Evolutionary conservation across 2,797 vertebrate genomes (phyloP), one percentile per base, ranked within the genome.

Genomic region (Myotis planiceps): DNA sequence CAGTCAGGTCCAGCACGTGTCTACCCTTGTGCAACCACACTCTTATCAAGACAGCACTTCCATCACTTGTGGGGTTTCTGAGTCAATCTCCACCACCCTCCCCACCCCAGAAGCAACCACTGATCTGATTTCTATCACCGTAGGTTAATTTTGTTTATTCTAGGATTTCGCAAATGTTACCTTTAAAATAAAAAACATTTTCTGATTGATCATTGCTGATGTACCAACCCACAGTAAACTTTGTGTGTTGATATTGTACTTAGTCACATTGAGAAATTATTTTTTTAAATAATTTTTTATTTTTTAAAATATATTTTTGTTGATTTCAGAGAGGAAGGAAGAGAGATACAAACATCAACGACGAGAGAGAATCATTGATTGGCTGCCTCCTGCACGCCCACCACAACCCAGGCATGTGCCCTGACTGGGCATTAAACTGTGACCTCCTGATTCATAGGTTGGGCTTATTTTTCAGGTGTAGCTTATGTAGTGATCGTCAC

Each of bases 71-170:
- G 81, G 78, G 15, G 60, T 87, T 34, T 90, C 58, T 91, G 83
- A 89, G 78, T 86, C 66, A 34, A 88, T 82, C 92, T 79, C 32
- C 14, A 10, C 39, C 21, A 10, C 27, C 68, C 4, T 78, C 29
- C 23, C n/a, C n/a, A 65, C n/a, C 47, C 47, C 71, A 4, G 53
- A 63, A 60, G 74, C 79, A 92, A 60, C 84, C 81, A 39, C 78
- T 21, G 49, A 39, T 69, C 49, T 85, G 85, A 92, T 92, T 94
- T 92, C 45, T 88, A 84, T 94, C 86, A 32, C n/a, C 5, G 0
- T 15, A 60, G 80, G 63, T 66, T 90, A 27, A 58, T 82, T 72
- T 42, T 51, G 45, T 51, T 85, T 72, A 72, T 65, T 88, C 49
- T 39, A 81, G 86, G 45, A 81, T 92, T 92, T 96, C 2, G 0